A percentile compares a stretch with the other conserved stretches of the same genome.
Conservation (phyloP, 2,888 invertebrate genomes). For the Ichneumoninae sp. region DNA sequence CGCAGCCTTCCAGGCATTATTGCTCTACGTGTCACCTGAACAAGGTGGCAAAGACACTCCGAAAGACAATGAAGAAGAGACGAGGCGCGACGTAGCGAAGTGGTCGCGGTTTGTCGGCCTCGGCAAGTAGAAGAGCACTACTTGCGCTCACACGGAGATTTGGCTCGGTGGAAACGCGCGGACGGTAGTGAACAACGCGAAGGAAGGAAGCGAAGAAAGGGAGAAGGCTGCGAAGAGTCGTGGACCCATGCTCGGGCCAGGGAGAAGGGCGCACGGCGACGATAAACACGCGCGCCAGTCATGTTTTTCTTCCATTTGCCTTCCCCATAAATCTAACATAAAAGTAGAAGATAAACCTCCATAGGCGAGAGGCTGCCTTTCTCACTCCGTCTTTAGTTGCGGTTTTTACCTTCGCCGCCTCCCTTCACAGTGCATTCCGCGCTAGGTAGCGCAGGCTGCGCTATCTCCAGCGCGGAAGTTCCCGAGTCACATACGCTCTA, state of each 20-base stretch:
- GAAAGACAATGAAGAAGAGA: conserved; percentile 27
- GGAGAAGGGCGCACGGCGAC: conserved; percentile 76
- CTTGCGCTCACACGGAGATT: neutral
- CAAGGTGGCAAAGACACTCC: conserved; percentile 13
- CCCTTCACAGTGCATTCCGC: conserved; percentile 8
- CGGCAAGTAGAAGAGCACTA: conserved; percentile 9
- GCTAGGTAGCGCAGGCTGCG: conserved; percentile 13
- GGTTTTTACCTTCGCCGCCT: conserved; percentile 26
- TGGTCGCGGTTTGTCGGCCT: conserved; percentile 25
- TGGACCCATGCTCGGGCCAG: conserved; percentile 25
- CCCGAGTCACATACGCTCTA: conserved; percentile 35
- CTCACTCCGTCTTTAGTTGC: conserved; percentile 23
- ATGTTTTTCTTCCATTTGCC: conserved; percentile 82
- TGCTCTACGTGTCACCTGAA: conserved; percentile 77
- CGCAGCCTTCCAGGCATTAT: conserved; percentile 67
- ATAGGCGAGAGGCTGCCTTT: conserved; percentile 23
- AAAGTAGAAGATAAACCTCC: conserved; percentile 75
- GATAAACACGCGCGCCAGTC: conserved; percentile 82
- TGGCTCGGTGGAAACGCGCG: conserved; percentile 17
- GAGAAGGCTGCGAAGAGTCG: conserved; percentile 45
- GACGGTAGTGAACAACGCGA: conserved; percentile 25
- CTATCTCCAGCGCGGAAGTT: conserved; percentile 25
- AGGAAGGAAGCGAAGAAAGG: conserved; percentile 24
- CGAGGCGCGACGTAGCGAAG: conserved; percentile 33
- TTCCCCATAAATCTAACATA: conserved; percentile 81